Evolutionary conservation across 2,888 invertebrate genomes (phyloP).

Genomic region (Zele albiditarsus): DNA sequence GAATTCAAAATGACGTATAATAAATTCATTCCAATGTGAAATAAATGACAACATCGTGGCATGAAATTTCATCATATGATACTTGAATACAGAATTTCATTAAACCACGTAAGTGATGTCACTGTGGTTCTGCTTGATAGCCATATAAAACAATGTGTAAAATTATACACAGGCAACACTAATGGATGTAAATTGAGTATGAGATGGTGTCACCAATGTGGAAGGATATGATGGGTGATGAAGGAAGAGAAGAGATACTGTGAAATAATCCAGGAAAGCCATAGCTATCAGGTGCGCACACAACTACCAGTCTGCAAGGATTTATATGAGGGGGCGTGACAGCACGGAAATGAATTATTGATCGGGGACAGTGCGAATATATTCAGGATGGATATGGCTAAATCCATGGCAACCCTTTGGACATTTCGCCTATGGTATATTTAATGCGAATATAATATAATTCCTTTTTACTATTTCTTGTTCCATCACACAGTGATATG

Average conservation of each 20-base stretch:
- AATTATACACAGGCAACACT: not conserved
- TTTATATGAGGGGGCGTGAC: conserved; percentile 53
- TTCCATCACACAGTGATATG: not conserved
- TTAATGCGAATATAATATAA: not conserved
- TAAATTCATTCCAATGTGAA: not conserved
- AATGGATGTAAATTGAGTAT: conserved; percentile 32
- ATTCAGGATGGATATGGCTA: conserved; percentile 54
- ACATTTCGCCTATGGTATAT: conserved; percentile 1
- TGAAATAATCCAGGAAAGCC: conserved; percentile 28
- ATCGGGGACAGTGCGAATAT: conserved; percentile 54
- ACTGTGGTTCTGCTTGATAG: not conserved
- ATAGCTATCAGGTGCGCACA: conserved; percentile 22
- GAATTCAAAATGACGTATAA: not conserved
- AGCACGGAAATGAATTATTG: conserved; percentile 65
- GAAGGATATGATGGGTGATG: not conserved
- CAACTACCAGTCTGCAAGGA: conserved; percentile 1
- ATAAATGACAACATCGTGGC: not conserved
- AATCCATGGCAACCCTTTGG: conserved; percentile 42
- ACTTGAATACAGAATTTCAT: not conserved
- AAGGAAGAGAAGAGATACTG: conserved; percentile 6
- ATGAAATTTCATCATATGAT: not conserved
- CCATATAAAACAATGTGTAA: not conserved
- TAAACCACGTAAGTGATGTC: conserved; percentile 5
- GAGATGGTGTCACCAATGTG: conserved; percentile 4
- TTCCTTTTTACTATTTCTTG: not conserved